These are phyloP conservation scores for Drosophila limbata DNA, from an alignment of 2,888 invertebrate species.

Conservation along the genomic window DNA sequence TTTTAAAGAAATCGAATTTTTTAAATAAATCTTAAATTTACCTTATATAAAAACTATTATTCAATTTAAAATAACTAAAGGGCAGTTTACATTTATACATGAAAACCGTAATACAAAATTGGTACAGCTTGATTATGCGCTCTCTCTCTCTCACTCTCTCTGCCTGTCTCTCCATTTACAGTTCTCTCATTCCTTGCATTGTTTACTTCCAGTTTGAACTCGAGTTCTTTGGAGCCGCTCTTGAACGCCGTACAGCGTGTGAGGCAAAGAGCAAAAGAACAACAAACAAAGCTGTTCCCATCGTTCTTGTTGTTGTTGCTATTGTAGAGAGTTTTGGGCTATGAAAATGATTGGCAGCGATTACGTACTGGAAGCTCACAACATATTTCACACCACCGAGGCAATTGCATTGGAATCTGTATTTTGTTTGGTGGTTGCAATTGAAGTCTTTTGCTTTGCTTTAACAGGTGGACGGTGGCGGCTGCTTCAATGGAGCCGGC, in stretches of 20 bases:
- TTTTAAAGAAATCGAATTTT: neutral
- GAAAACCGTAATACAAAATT: neutral
- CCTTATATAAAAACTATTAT: neutral
- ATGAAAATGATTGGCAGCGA: conserved; percentile 92
- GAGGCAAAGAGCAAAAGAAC: conserved; percentile 52
- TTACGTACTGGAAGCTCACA: conserved; percentile 94
- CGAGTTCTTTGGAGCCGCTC: conserved; percentile 61
- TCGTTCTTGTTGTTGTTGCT: conserved; percentile 6
- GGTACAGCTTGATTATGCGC: neutral
- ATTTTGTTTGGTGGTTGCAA: conserved; percentile 25
- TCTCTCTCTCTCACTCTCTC: neutral
- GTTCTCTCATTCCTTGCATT: conserved; percentile 23
- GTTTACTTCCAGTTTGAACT: conserved; percentile 38
- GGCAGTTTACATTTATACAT: neutral
- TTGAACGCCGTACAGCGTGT: conserved; percentile 56
- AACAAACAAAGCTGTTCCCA: conserved; percentile 55
- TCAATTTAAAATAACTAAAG: neutral
- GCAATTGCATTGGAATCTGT: conserved; percentile 85
- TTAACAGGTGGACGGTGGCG: conserved; percentile 91
- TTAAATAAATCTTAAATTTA: neutral
- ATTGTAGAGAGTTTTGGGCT: conserved; percentile 47
- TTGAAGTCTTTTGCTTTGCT: conserved; percentile 52
- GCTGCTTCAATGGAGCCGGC: conserved; percentile 91
- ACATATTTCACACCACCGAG: conserved; percentile 95
- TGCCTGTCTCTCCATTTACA: neutral